phyloP scores from a whole-genome alignment of 2,113 vertebrate species.

The Antechinus stuartii region DNA sequence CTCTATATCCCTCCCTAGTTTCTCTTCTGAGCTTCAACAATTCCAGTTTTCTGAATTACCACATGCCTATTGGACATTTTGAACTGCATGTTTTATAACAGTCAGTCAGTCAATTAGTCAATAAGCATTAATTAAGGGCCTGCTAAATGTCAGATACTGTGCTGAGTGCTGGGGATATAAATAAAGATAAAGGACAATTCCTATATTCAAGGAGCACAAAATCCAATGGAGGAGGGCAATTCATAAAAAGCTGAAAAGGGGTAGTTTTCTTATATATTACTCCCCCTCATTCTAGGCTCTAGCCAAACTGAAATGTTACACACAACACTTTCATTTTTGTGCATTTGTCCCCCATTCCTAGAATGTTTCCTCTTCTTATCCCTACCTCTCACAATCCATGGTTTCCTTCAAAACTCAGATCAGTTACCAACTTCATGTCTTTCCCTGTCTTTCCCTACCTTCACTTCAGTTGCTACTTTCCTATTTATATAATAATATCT shows the following conservation, averaged over 20 bases:
- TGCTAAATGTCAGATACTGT: neutral
- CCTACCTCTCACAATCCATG: too few species aligned
- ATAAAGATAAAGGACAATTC: neutral
- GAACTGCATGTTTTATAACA: neutral
- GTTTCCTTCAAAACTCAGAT: too few species aligned
- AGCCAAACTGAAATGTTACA: too few species aligned
- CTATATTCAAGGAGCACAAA: neutral
- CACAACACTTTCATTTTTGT: too few species aligned
- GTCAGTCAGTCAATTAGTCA: neutral
- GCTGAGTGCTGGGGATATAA: neutral
- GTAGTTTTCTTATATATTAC: neutral
- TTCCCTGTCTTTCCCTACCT: too few species aligned
- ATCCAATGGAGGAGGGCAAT: neutral
- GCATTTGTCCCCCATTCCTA: too few species aligned
- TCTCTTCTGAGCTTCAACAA: neutral
- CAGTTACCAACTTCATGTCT: too few species aligned
- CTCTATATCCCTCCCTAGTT: neutral
- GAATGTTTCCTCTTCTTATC: too few species aligned
- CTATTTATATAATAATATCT: slow-evolving; percentile 1
- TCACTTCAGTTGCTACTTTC: neutral
- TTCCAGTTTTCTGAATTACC: neutral
- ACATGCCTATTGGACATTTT: neutral
- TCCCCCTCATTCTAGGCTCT: too few species aligned
- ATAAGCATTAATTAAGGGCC: neutral
- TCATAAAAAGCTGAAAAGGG: neutral